A percentile compares a stretch with the other conserved stretches of the same genome.
phyloP scores from a whole-genome alignment of 2,888 invertebrate species.

The Syritta pipiens region DNA sequence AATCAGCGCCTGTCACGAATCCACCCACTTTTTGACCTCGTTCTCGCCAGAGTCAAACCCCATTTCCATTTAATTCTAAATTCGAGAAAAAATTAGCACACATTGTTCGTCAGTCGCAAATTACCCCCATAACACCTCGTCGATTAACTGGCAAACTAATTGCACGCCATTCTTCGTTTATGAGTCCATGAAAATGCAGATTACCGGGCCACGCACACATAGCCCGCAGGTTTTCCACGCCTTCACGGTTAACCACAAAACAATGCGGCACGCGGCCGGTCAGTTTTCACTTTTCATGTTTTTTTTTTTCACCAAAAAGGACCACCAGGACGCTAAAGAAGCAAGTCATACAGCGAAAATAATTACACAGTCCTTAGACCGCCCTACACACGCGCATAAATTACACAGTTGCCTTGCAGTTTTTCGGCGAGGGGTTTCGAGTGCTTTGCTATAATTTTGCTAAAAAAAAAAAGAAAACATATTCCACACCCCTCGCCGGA shows the following conservation, averaged over 20 bases:
- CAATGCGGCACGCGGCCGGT: slow-evolving; percentile 31
- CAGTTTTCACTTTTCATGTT: too few species aligned
- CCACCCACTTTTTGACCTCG: not conserved
- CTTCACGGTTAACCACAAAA: slow-evolving; percentile 8
- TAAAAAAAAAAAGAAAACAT: too few species aligned
- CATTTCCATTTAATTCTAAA: not conserved
- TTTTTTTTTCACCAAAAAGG: not conserved
- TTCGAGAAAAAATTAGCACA: not conserved
- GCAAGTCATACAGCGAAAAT: too few species aligned
- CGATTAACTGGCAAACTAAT: not conserved
- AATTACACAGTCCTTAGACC: slow-evolving; percentile 43
- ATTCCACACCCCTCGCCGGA: not conserved
- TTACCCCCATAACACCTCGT: not conserved
- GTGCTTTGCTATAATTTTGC: too few species aligned
- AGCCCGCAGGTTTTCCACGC: slow-evolving; percentile 30
- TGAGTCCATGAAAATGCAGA: not conserved
- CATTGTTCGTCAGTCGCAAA: not conserved
- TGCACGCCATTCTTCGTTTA: not conserved
- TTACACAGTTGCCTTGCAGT: not conserved
- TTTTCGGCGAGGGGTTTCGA: not conserved
- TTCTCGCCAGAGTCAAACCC: too few species aligned
- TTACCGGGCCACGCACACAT: not conserved
- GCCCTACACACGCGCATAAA: slow-evolving; percentile 33
- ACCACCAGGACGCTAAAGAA: not conserved
- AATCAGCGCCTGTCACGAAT: not conserved